Percentiles rank a stretch among this genome's conserved stretches.
These are phyloP conservation scores for Drosophila neutralis DNA, from an alignment of 2,888 invertebrate species.

Conservation along the genomic window DNA sequence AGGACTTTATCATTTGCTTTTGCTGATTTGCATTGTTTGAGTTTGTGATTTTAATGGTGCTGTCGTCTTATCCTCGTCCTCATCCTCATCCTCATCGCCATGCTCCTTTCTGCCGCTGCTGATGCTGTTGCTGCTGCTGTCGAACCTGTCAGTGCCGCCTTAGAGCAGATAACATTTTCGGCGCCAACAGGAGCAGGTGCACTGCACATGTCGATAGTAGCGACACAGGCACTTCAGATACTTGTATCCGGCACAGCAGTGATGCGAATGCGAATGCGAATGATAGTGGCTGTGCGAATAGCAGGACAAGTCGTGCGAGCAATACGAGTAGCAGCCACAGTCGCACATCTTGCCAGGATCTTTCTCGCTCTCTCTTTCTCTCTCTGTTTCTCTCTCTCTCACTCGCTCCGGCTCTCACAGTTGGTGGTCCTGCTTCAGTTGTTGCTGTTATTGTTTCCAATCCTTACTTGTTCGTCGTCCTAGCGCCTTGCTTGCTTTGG, in stretches of 20 bases:
- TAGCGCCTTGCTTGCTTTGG: slow-evolving; percentile 60
- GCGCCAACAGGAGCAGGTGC: slow-evolving; percentile 78
- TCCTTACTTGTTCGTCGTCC: slow-evolving; percentile 35
- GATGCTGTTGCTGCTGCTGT: background rate
- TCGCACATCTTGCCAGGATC: slow-evolving; percentile 66
- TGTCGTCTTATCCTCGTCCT: slow-evolving; percentile 16
- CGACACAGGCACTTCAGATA: slow-evolving; percentile 76
- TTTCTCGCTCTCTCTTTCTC: background rate
- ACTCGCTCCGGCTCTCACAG: background rate
- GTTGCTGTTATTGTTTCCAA: background rate
- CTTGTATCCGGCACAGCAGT: slow-evolving; percentile 75
- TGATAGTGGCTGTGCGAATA: slow-evolving; percentile 73
- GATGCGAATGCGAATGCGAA: slow-evolving; percentile 62
- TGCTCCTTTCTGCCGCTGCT: background rate
- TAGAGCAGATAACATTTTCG: slow-evolving; percentile 75
- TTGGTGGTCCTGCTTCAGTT: background rate
- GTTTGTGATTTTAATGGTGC: slow-evolving; percentile 65
- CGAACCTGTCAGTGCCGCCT: slow-evolving; percentile 20
- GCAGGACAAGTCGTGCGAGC: slow-evolving; percentile 70
- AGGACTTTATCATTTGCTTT: slow-evolving; percentile 74
- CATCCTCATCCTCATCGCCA: background rate
- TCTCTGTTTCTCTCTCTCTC: background rate
- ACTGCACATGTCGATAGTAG: slow-evolving; percentile 72
- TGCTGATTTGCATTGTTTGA: slow-evolving; percentile 69
- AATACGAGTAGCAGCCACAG: slow-evolving; percentile 75